These are phyloP conservation scores for Graphium colonna DNA, from an alignment of 2,888 invertebrate genomes.

Conservation along the genomic window DNA sequence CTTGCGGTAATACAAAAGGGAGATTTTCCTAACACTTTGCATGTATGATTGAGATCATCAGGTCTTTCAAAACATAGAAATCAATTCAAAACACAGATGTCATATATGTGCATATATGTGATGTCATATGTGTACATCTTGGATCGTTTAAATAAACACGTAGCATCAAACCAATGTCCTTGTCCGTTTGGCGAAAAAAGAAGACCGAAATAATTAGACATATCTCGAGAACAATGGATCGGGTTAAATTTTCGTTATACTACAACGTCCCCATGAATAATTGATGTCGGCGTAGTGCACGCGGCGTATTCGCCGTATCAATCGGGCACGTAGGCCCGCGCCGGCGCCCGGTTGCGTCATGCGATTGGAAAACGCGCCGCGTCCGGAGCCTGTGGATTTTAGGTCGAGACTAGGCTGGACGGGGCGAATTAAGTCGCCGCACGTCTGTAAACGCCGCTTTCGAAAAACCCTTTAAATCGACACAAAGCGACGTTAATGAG, in stretches of 20 bases:
- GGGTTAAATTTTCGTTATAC: constrained; percentile 31
- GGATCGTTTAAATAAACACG: no score
- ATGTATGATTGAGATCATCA: no score
- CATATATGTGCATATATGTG: no score
- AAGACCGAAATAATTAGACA: constrained; percentile 21
- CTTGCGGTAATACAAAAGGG: no score
- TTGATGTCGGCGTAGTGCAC: constrained; percentile 31
- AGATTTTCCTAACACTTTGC: no score
- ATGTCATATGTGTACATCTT: no score
- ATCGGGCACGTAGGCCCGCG: constrained; percentile 42
- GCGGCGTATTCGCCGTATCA: constrained; percentile 37
- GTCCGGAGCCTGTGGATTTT: constrained; percentile 53
- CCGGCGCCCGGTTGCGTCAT: constrained; percentile 73
- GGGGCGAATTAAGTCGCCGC: constrained; percentile 47
- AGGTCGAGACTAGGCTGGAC: constrained; percentile 55
- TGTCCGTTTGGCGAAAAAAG: no score
- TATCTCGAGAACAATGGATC: constrained; percentile 20
- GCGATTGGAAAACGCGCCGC: constrained; percentile 63
- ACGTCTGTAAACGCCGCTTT: constrained; percentile 63
- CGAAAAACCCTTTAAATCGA: constrained; percentile 62
- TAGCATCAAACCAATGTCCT: neutral
- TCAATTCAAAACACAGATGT: no score
- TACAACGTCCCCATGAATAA: constrained; percentile 36
- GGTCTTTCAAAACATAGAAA: no score
- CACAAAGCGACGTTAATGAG: constrained; percentile 67